These are phyloP conservation scores for Drosophila testacea DNA, from an alignment of 2,888 invertebrate genomes.

Conservation along the genomic window DNA sequence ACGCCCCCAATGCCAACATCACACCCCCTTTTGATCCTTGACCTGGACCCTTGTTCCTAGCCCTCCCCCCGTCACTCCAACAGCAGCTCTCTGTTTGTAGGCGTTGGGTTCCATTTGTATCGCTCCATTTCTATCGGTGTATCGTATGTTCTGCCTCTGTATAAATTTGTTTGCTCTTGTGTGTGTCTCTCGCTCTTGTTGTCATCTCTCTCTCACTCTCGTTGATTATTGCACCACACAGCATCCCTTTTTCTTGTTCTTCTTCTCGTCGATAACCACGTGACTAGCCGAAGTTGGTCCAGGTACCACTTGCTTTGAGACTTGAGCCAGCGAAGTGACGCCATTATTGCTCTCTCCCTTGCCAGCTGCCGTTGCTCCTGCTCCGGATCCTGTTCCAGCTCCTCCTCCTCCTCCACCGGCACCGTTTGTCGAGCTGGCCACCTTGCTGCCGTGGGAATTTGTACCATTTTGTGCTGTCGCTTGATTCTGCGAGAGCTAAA, in stretches of 20 bases:
- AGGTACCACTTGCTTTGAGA: conserved; percentile 88
- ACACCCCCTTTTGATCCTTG: conserved; percentile 2
- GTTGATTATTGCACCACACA: conserved; percentile 93
- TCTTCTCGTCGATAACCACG: conserved; percentile 92
- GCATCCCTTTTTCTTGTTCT: conserved; percentile 98
- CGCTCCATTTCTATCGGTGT: conserved; percentile 1
- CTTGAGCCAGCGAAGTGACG: conserved; percentile 84
- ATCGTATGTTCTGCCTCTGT: conserved; percentile 13
- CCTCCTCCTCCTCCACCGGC: conserved; percentile 29
- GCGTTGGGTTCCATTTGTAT: neutral
- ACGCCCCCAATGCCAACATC: conserved; percentile 29
- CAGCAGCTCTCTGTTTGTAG: neutral
- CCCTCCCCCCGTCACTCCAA: neutral
- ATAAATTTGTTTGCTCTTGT: conserved; percentile 19
- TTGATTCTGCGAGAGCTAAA: conserved; percentile 84
- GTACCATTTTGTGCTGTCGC: conserved; percentile 85
- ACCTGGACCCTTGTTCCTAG: neutral
- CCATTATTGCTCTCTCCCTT: conserved; percentile 75
- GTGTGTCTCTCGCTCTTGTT: conserved; percentile 23
- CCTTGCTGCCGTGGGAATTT: conserved; percentile 83
- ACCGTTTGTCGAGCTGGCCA: conserved; percentile 64
- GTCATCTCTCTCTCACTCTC: conserved; percentile 22
- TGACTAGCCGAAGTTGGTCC: conserved; percentile 94
- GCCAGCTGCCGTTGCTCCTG: conserved; percentile 65
- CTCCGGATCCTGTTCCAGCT: conserved; percentile 47